A percentile compares a stretch with the other conserved stretches of the same genome.
phyloP scores from a whole-genome alignment of 2,888 invertebrate species.

The Cancer borealis region DNA sequence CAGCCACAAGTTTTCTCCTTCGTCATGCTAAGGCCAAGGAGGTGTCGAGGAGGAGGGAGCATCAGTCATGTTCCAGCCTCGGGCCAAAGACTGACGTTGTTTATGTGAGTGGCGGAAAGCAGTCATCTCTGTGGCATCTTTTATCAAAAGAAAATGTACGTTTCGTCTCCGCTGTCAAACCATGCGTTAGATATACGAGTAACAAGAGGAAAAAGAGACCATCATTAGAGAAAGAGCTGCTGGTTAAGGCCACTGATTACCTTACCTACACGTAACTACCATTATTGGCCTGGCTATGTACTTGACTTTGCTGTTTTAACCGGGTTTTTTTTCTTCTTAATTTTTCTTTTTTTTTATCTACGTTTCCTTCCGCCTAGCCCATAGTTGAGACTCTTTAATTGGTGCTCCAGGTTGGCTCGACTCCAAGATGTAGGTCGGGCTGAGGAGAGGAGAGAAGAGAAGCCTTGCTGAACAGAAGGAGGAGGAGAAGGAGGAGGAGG shows the following conservation, averaged over 20 bases:
- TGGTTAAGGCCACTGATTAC: neutral
- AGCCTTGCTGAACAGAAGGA: neutral
- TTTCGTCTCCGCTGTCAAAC: neutral
- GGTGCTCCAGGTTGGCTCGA: slow-evolving; percentile 4
- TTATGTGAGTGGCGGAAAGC: neutral
- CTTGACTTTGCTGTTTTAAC: neutral
- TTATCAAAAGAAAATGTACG: neutral
- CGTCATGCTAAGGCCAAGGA: slow-evolving; percentile 5
- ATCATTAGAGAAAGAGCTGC: neutral
- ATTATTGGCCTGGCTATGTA: neutral
- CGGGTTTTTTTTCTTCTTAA: neutral
- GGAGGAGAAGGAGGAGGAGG: neutral
- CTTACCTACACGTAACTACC: neutral
- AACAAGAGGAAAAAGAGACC: neutral
- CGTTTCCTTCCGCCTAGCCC: neutral
- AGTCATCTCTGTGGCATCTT: neutral
- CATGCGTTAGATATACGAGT: neutral
- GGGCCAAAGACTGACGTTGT: neutral
- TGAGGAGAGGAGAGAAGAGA: neutral
- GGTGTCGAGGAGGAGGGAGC: neutral
- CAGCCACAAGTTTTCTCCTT: neutral
- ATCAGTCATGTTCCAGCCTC: neutral
- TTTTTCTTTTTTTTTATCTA: neutral
- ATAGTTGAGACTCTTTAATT: neutral
- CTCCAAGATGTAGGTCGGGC: neutral